Base-by-base conservation (phyloP, 2,888 invertebrate genomes). In the Torymus aiolomorphi region DNA sequence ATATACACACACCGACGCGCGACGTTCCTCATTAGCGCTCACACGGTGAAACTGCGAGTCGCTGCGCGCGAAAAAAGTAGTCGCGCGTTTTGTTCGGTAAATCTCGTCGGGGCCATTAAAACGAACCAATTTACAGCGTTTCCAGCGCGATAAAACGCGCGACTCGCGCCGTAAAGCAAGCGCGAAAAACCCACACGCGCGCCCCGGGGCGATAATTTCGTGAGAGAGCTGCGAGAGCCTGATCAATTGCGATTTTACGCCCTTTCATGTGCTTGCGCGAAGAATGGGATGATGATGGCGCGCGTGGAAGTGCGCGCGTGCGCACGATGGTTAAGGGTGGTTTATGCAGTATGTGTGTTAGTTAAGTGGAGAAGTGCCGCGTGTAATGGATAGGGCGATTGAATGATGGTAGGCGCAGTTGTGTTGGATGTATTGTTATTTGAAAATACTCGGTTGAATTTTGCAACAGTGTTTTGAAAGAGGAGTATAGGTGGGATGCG, bases 91-190 rank as follows among this genome's bases (percentile, higher is more conserved):
- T 16, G n/a, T 65, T 65, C 13, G 52, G 73, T 73, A 57, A 65
- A 63, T 63, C 42, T 63, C 42, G 10, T 11, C 18, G 10, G n/a
- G 13, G 14, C 70, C 77, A 72, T 72, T 76, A 77, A 71, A 57
- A 66, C 52, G 61, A n/a, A 65, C 77, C 71, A 66, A 77, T 77
- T 77, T 72, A 66, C 77, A 61, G 71, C 31, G 14, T 77, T 77
- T 77, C 49, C 72, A 66, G 66, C 16, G 52, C 63, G 77, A 77
- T 77, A 77, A 77, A 77, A 77, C 54, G 20, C 3, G 18, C 56
- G 3, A 31, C 10, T 2, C 61, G 56, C 42, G 56, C 16, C 76
- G 76, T 77, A 66, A 77, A 65, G 18, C 31, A 13, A 16, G 52
- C 62, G 70, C 65, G 65, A 78, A 78, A 67, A 49, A 54, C 31